A percentile compares a stretch with the other conserved stretches of the same genome.
phyloP scores from a whole-genome alignment of 1,140 invertebrate species.

The Centruroides vittatus region DNA sequence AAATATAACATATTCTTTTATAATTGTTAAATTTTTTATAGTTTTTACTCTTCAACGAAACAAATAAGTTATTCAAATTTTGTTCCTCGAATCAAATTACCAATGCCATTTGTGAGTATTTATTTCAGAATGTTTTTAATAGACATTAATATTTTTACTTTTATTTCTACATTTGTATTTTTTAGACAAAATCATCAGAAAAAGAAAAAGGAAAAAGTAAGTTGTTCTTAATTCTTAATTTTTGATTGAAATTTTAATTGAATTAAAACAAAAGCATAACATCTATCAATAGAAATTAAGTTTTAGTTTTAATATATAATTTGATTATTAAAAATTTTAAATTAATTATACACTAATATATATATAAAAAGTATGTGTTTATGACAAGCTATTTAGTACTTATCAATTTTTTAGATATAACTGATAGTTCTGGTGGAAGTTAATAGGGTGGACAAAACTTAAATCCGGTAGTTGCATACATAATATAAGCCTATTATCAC shows the following conservation, averaged over 20 bases:
- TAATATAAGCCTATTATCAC: too few species aligned
- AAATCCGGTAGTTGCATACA: too few species aligned
- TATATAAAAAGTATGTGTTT: too few species aligned
- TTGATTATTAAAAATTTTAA: too few species aligned
- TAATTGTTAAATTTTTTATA: slow-evolving; percentile 25
- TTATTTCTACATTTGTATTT: not conserved
- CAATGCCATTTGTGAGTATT: slow-evolving; percentile 26
- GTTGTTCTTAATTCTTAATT: not conserved
- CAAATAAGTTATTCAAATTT: slow-evolving; percentile 76
- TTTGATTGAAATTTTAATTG: not conserved
- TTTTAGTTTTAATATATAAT: too few species aligned
- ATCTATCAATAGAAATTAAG: too few species aligned
- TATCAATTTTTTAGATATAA: too few species aligned
- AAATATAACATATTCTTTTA: not conserved
- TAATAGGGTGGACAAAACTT: too few species aligned
- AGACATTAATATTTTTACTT: not conserved
- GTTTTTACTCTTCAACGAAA: slow-evolving; percentile 90
- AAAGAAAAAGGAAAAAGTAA: slow-evolving; percentile 6
- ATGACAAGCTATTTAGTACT: too few species aligned
- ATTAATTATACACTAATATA: too few species aligned
- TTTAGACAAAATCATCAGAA: not conserved
- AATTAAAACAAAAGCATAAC: too few species aligned
- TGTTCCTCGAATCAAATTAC: slow-evolving; percentile 83
- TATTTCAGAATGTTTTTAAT: not conserved
- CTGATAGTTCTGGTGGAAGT: too few species aligned